Conservation (phyloP, 30 jellyfish, hydroid and myxozoan species). For the Aurelia aurita region DNA sequence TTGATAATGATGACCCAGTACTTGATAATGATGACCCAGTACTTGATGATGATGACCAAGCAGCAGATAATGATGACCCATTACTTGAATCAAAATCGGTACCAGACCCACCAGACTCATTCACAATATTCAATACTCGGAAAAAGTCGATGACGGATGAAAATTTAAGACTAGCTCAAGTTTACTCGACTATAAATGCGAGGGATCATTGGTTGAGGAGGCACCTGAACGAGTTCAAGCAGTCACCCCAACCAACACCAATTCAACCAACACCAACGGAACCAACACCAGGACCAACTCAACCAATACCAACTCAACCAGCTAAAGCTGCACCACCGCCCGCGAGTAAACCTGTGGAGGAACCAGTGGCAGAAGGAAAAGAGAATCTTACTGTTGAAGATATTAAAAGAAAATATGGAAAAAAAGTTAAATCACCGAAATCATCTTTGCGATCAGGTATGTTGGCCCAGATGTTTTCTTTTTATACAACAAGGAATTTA, state of each 20-base stretch:
- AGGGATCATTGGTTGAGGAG: constrained; percentile 88
- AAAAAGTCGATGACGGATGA: constrained; percentile 53
- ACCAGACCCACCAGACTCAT: constrained; percentile 17
- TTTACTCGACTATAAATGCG: constrained; percentile 66
- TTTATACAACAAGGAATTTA: no score
- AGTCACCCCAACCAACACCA: constrained; percentile 19
- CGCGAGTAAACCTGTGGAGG: background rate
- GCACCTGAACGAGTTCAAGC: constrained; percentile 76
- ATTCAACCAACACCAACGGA: background rate
- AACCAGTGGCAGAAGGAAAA: background rate
- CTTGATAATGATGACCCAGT: no score
- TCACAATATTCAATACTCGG: constrained; percentile 23
- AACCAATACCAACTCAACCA: background rate
- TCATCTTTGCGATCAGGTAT: constrained; percentile 18
- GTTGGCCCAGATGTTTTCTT: background rate
- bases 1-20: no score
- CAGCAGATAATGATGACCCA: background rate
- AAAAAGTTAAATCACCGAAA: constrained; percentile 26
- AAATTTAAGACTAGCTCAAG: constrained; percentile 69
- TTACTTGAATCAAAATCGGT: constrained; percentile 19
- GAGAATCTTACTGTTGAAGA: constrained; percentile 46
- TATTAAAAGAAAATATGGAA: constrained; percentile 61
- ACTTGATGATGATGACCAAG: no score
- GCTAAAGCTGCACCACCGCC: background rate
- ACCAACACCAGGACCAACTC: background rate